Evolutionary conservation across 2,113 vertebrate genomes (phyloP), one percentile per base, ranked within the genome.

Genomic region (Hoplias malabaricus): DNA sequence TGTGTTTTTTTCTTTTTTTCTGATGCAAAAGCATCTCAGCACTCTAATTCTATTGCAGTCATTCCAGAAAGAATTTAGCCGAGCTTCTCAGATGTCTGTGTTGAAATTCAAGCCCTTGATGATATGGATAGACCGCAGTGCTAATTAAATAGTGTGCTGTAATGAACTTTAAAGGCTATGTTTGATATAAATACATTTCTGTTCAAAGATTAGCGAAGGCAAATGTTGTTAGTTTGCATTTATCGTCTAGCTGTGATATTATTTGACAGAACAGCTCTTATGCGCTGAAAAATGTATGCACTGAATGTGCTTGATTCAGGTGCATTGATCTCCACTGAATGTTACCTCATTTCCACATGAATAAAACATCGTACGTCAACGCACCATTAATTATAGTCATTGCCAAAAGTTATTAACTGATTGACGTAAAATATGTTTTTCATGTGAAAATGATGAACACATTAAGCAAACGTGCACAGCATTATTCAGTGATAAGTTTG

Each of bases 31-130:
- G 53, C 69, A 72, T 85, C 66, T 81, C 75, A 7, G 59, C 63
- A 72, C 70, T 79, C 59, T 88, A 89, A 90, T 86, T 85, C 57
- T 80, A 83, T 91, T 89, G 83, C 34, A 53, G 83, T 81, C 85
- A 83, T 87, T 85, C 54, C 83, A 70, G 78, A 46, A 80, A 83
- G 80, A 80, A 75, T 84, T 83, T 72, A 81, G 80, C 69, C 3
- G 40, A 33, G 73, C 69, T 77, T 87, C 88, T 89, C 84, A 67
- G 84, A 84, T 90, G 78, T 71, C 87, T 78, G 80, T 43, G 68
- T 61, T 69, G 88, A 87, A 90, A 91, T 87, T 13, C 38, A 85
- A 90, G 73, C 80, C 78, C 68, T 79, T 61, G 69, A 83, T 79
- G 75, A 81, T 85, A 87, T 79, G 80, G 84, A 65, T 75, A 34